These are phyloP conservation scores for Strigamia transsilvanica DNA, from an alignment of 2,888 invertebrate species.

Conservation along the genomic window DNA sequence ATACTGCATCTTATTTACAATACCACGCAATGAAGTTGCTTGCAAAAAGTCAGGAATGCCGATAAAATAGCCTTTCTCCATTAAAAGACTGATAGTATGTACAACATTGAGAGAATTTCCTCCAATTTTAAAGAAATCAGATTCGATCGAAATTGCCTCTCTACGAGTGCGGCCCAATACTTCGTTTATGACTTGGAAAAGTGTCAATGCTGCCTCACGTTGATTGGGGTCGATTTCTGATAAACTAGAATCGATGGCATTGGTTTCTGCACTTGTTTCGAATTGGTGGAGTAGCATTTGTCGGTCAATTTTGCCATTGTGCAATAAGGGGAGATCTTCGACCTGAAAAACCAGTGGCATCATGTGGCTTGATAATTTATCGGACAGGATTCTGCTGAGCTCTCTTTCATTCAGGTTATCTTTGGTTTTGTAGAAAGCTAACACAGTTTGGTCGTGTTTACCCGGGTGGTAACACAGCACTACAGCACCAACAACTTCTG, in stretches of 20 bases:
- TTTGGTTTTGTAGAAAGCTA: constrained; percentile 16
- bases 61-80: constrained; percentile 80
- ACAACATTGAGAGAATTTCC: constrained; percentile 89
- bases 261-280: constrained; percentile 65
- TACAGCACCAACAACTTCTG: constrained; percentile 77
- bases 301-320: constrained; percentile 81
- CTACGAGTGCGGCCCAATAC: not conserved
- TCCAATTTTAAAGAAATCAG: constrained; percentile 84
- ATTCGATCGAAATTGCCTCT: constrained; percentile 71
- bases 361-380: constrained; percentile 74
- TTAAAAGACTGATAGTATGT: constrained; percentile 78
- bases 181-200: constrained; percentile 78
- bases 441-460: constrained; percentile 32
- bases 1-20: not conserved
- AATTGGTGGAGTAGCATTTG: constrained; percentile 79
- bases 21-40: not conserved
- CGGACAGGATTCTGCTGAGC: not conserved
- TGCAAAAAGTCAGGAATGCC: constrained; percentile 82
- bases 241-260: constrained; percentile 69
- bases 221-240: constrained; percentile 71
- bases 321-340: constrained; percentile 79
- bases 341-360: constrained; percentile 69
- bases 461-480: constrained; percentile 74
- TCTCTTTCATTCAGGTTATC: constrained; percentile 7
- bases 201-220: constrained; percentile 72